A percentile compares a stretch with the other conserved stretches of the same genome.
phyloP scores from a whole-genome alignment of 64 coral and sea anemone genomes.

The Stichodactyla helianthus region DNA sequence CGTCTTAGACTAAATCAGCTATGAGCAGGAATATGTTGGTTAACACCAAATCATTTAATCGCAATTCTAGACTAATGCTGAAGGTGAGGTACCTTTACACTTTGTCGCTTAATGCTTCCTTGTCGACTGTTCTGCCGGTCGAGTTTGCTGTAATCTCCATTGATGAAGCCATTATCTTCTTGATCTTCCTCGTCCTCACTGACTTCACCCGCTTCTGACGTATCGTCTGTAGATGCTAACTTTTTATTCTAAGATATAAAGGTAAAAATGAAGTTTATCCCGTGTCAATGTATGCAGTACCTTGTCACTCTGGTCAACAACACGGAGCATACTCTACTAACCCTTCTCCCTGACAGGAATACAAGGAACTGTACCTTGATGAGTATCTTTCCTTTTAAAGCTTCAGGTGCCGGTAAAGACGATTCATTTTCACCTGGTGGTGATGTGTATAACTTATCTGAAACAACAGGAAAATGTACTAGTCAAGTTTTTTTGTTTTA shows the following conservation, averaged over 20 bases:
- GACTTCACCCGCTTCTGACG: constrained; percentile 76
- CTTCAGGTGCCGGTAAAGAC: constrained; percentile 79
- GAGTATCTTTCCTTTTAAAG: constrained; percentile 70
- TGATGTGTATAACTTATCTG: constrained; percentile 76
- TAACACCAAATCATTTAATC: too few species aligned
- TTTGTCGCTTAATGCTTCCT: constrained; percentile 76
- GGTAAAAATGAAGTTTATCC: not conserved
- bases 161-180: constrained; percentile 45
- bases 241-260: constrained; percentile 78
- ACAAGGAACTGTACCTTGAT: constrained; percentile 54
- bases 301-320: not conserved
- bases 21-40: too few species aligned
- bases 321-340: not conserved
- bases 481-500: not conserved
- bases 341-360: not conserved
- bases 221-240: constrained; percentile 57
- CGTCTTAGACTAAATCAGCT: too few species aligned
- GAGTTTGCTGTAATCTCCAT: constrained; percentile 62
- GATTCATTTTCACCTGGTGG: constrained; percentile 78
- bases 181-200: constrained; percentile 77
- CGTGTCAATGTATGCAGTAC: too few species aligned
- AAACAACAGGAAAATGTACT: not conserved
- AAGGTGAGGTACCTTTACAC: constrained; percentile 29
- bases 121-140: constrained; percentile 70
- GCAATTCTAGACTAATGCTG: too few species aligned